Base-by-base conservation (phyloP, 1,140 invertebrate genomes). In the Bacillus rossius region DNA sequence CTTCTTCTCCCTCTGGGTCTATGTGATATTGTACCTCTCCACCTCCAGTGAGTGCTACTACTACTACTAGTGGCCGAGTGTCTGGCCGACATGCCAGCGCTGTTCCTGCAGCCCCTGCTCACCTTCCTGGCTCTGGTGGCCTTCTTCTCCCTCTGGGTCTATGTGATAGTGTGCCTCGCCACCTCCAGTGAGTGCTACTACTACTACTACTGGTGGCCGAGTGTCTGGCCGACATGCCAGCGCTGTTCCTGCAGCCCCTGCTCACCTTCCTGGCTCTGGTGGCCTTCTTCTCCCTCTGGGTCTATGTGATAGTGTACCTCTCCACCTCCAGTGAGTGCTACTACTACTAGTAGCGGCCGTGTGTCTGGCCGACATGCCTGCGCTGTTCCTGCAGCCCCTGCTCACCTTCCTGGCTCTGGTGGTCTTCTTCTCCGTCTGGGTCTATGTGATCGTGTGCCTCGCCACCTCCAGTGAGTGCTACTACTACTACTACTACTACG, bases 1-100 rank as follows among this genome's bases (percentile, higher is more conserved):
- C 40, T 96, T 96, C 71, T 88, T 94, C 61, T 73, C 84, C 40
- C 92, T 91, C 77, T 96, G 92, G 92, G 77, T 93, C 1, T 78
- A 81, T 26, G 84, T 96, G 37, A 82, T 96, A 61, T 74, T 85
- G 22, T 84, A 77, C 65, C 72, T 89, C 4, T 80, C 82, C n/a
- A 87, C 86, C 62, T 79, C 85, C 37, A 79, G 87, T 89, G 77
- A 82, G 83, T 78, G 41, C n/a, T n/a, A n/a, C n/a, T n/a, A n/a
- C n/a, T n/a, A n/a, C n/a, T n/a, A n/a, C n/a, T n/a, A n/a, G n/a
- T n/a, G n/a, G n/a, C n/a, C n/a, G n/a, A n/a, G n/a, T n/a, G n/a
- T n/a, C n/a, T n/a, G n/a, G n/a, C 84, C 48, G 84, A 85, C 66
- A 80, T 96, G 60, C 93, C 94, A 5, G 84, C 82, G n/a, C 73